Evolutionary conservation across 2,888 invertebrate species (phyloP), one percentile per base, ranked within the genome.

Genomic region (Sicus ferrugineus): DNA sequence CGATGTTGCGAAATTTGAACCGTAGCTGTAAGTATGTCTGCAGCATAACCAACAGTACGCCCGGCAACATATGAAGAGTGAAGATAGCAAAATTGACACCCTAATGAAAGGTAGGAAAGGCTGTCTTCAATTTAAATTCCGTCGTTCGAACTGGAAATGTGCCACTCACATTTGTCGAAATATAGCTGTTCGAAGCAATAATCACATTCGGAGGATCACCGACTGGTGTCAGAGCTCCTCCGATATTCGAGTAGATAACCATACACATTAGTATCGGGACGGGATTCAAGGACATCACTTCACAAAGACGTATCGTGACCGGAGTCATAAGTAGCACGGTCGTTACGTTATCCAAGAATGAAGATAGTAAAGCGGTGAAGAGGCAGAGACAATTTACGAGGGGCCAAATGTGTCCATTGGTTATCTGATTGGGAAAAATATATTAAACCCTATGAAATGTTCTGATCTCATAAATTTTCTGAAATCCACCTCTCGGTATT

Each of bases 191-290:
- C 56, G 86, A 86, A 71, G 86, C 86, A 61, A 86, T 84, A 54
- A 85, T 83, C 63, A 85, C 86, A 76, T 85, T 85, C 78, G 96
- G 96, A 0, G 96, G 96, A 83, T 97, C 96, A 0, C 96, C 96
- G 0, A 96, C 92, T 0, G 96, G 96, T 0, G 96, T 96, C 23
- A 94, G 89, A 0, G 95, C 92, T 0, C 96, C 96, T 0, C 96
- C 96, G 67, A 96, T 93, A 79, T 97, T 97, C 21, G 95, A 94
- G 82, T 93, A 96, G 77, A 96, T 90, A 59, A 96, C 91, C 89
- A 94, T 93, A 0, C 92, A 91, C 86, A 95, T 95, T 67, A 97
- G 84, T 61, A 96, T 91, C 2, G 94, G 94, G 0, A 93, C 92
- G 0, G 96, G 96, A 83, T 96, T 94, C 64, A 97, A 83, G 73